Evolutionary conservation across 2,113 vertebrate genomes (phyloP).

Genomic region (Neolamprologus caudopunctatus): DNA sequence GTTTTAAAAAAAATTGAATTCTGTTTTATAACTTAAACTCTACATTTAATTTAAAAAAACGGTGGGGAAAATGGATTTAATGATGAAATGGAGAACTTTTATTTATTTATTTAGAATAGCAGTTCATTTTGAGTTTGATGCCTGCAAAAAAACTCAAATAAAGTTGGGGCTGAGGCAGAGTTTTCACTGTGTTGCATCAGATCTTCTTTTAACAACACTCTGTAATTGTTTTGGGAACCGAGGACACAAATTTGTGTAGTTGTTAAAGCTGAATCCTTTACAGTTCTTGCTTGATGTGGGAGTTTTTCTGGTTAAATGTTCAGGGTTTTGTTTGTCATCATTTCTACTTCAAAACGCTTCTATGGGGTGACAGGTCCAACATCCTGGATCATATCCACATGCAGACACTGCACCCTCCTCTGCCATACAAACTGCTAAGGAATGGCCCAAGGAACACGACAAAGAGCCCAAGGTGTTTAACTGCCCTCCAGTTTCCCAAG

Average conservation of each 20-base stretch:
- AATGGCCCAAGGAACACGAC: background rate
- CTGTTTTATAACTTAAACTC: background rate
- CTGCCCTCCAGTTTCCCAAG: background rate
- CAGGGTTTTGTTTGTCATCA: background rate
- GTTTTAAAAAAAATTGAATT: background rate
- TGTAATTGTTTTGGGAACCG: background rate
- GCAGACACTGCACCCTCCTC: background rate
- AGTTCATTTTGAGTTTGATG: background rate
- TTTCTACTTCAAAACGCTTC: background rate
- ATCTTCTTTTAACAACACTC: background rate
- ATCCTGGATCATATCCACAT: background rate
- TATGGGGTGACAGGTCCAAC: background rate
- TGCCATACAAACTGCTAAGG: background rate
- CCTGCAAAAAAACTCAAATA: background rate
- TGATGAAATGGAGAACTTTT: background rate
- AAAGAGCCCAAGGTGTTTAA: background rate
- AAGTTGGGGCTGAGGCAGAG: background rate
- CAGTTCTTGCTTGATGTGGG: background rate
- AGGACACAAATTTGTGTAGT: background rate
- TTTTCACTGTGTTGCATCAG: background rate
- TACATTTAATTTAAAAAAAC: background rate
- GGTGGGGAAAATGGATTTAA: background rate
- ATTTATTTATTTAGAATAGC: background rate
- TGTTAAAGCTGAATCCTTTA: background rate
- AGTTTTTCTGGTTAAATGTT: background rate